These are phyloP conservation scores for Nibea albiflora DNA, from an alignment of 2,113 vertebrate genomes.

Conservation along the genomic window DNA sequence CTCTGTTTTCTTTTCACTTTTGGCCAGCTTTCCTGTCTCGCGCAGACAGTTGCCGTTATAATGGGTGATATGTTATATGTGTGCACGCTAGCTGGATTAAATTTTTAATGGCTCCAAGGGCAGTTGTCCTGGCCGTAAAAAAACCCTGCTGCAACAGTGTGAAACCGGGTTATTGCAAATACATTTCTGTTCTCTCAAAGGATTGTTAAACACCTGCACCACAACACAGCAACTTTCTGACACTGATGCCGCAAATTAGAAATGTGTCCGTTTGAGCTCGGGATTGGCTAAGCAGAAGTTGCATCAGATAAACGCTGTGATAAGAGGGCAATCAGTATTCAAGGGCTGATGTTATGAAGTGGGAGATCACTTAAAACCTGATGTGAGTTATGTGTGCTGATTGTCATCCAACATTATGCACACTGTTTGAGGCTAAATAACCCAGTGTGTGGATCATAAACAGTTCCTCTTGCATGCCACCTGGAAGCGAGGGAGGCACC, in stretches of 20 bases:
- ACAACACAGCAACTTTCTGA: slow-evolving; percentile 43
- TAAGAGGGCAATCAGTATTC: slow-evolving; percentile 69
- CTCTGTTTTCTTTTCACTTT: slow-evolving; percentile 70
- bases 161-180: slow-evolving; percentile 70
- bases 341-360: slow-evolving; percentile 54
- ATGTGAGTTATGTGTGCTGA: slow-evolving; percentile 79
- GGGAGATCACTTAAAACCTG: slow-evolving; percentile 62
- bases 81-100: slow-evolving; percentile 79
- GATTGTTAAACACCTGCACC: slow-evolving; percentile 67
- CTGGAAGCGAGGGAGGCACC: slow-evolving; percentile 66
- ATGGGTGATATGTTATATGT: slow-evolving; percentile 81
- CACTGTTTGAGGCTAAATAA: slow-evolving; percentile 84
- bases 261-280: slow-evolving; percentile 23
- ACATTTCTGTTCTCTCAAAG: slow-evolving; percentile 70
- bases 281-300: slow-evolving; percentile 26
- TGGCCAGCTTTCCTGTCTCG: slow-evolving; percentile 66
- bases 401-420: slow-evolving; percentile 83
- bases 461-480: slow-evolving; percentile 70
- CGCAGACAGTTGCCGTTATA: slow-evolving; percentile 62
- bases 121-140: slow-evolving; percentile 71
- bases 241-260: slow-evolving; percentile 52
- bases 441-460: slow-evolving; percentile 83
- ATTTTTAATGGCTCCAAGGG: slow-evolving; percentile 85
- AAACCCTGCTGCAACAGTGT: slow-evolving; percentile 59
- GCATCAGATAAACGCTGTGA: slow-evolving; percentile 54